phyloP scores from a whole-genome alignment of 2,113 vertebrate species.

The Etheostoma spectabile region DNA sequence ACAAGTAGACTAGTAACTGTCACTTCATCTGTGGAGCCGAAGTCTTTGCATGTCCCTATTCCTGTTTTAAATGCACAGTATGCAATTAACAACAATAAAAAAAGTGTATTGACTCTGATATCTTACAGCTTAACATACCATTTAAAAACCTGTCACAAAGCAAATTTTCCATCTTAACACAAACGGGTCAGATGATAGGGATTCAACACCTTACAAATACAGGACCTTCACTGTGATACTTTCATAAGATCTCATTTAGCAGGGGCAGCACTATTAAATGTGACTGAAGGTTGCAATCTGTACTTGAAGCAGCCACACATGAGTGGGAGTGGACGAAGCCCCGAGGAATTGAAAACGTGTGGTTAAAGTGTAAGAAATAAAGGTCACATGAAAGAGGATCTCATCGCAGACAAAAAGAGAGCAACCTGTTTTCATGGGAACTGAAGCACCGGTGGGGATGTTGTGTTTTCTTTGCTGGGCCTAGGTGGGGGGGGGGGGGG shows the following conservation, averaged over 20 bases:
- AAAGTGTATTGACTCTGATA: too few species aligned
- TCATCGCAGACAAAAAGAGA: constrained; percentile 30
- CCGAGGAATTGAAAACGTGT: constrained; percentile 50
- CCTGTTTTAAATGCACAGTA: too few species aligned
- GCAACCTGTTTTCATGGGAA: constrained; percentile 61
- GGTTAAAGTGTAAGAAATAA: constrained; percentile 37
- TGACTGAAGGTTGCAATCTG: constrained; percentile 4
- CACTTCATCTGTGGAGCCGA: too few species aligned
- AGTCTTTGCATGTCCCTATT: too few species aligned
- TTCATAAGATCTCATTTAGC: background rate
- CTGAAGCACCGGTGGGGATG: constrained; percentile 22
- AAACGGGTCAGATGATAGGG: background rate
- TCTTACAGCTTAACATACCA: background rate
- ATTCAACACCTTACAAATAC: constrained; percentile 1
- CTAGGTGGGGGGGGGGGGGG: background rate
- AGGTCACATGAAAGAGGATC: constrained; percentile 67
- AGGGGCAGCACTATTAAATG: background rate
- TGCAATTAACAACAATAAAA: too few species aligned
- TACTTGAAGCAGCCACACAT: constrained; percentile 12
- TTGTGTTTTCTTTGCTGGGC: constrained; percentile 36
- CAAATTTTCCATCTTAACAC: background rate
- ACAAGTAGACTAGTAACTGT: too few species aligned
- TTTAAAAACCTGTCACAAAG: constrained; percentile 5
- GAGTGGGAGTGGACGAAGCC: constrained; percentile 30
- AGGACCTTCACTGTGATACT: background rate